Base-by-base conservation (phyloP, 2,113 vertebrate genomes). In the Sylvilagus bachmani region DNA sequence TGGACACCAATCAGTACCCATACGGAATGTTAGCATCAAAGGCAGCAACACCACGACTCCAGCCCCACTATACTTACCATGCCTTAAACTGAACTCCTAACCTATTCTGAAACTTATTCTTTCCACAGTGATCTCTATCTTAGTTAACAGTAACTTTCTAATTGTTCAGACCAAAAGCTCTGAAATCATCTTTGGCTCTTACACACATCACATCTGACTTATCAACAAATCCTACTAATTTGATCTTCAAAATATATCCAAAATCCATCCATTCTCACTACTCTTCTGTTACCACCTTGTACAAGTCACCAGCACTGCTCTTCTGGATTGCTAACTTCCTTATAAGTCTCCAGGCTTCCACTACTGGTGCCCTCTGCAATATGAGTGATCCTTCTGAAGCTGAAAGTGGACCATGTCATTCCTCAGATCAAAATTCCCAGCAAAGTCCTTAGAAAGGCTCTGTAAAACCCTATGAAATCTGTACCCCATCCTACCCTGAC, bases 351-450 rank as follows among this genome's bases (percentile, higher is more conserved):
- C n/a, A 61, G 51, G 49, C 24, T 89, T 94, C 53, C 62, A 55
- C 14, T 71, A 36, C 19, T 74, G 33, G 19, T 85, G 51, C 77
- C 64, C 58, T 79, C 53, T 74, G 62, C 58, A 74, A 81, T 55
- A 19, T 7, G 13, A 86, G 14, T 61, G 90, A 77, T 70, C 61
- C 90, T 95, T 89, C 53, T 17, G 69, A 93, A 92, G 38, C 49
- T 83, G 69, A 97, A 97, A 96, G 55, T 31, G 79, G n/a, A 91
- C 27, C 10, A 10, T 33, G 38, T 71, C 84, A 89, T 33, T 89
- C 33, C 33, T 86, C 13, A 86, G 55, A 62, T 90, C 84, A 93
- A 96, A 92, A 90, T 33, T 95, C 71, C 29, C 44, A 51, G 29
- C 21, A 36, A 69, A 91, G 61, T 89, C 31, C 88, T 91, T 75